Base-by-base conservation (phyloP, 2,113 vertebrate species). In the Anseranas semipalmata region DNA sequence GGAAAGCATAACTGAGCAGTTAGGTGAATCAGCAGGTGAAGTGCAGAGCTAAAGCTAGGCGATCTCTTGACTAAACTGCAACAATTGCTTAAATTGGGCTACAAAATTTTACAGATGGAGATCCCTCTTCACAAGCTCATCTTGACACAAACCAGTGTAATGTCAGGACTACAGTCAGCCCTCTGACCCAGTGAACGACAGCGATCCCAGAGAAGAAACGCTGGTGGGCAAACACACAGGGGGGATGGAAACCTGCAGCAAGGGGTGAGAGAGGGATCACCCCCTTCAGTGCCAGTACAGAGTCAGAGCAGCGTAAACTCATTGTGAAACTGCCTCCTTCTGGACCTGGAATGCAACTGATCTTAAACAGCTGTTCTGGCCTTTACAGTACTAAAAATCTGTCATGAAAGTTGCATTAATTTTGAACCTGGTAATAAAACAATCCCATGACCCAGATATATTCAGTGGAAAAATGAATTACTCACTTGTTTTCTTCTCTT, bases 401-500 rank as follows among this genome's bases (percentile, higher is more conserved):
- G 12, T 62, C 41, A 16, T 37, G 67, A 20, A 82, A 90, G 59
- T 28, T 76, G 66, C 53, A 58, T 63, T 19, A 10, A 50, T 78
- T 68, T 72, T 28, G 46, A 95, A 77, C 21, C 55, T 1, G 5
- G 58, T 75, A 94, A 84, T 50, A 28, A 93, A 93, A 45, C 28
- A 72, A 89, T 65, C 81, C 50, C 7, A 1, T 63, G 70, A 89
- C 87, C 87, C 89, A 93, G 90, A 87, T 95, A 87, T 95, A 87
- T 66, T 35, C 71, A 93, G 58, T 72, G 85, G 90, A 94, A 89
- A 96, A 88, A 93, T 74, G 84, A 93, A 87, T 96, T 85, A 87
- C 87, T 96, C 93, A 88, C 77, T 96, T 96, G 90, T 96, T 96
- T 96, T 91, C 87, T 62, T 94, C 79, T 85, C 70, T 55, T 80